phyloP scores from a whole-genome alignment of 2,113 vertebrate species.

The Romanogobio albipinnatus region DNA sequence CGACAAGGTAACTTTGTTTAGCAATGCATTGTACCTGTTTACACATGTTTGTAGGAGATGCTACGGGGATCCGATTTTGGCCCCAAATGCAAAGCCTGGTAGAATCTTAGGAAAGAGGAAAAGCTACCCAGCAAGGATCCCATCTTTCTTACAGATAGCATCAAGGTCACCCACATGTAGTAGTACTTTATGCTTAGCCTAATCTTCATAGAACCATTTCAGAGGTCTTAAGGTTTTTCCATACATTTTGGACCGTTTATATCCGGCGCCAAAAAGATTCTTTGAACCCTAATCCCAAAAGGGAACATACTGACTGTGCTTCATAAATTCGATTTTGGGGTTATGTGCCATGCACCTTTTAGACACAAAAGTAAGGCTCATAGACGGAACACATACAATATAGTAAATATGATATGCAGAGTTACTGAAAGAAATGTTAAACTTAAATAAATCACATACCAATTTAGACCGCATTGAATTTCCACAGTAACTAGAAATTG shows the following conservation, averaged over 20 bases:
- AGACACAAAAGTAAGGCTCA: not conserved
- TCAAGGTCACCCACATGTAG: constrained; percentile 36
- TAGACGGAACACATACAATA: not conserved
- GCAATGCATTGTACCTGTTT: not conserved
- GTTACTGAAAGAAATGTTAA: not conserved
- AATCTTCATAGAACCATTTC: constrained; percentile 34
- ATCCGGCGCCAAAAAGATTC: not conserved
- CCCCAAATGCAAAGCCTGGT: constrained; percentile 55
- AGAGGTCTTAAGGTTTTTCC: constrained; percentile 29
- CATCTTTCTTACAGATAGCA: constrained; percentile 21
- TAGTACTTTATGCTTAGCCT: constrained; percentile 22
- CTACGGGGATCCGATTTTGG: not conserved
- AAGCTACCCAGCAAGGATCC: constrained; percentile 37
- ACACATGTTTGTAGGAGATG: not conserved
- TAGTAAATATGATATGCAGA: not conserved
- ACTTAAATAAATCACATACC: not conserved
- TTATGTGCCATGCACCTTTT: not conserved
- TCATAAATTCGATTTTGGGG: not conserved
- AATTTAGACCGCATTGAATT: not conserved
- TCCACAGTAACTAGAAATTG: not conserved
- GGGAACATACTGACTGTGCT: not conserved
- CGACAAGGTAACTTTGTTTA: constrained; percentile 83
- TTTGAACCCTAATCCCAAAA: constrained; percentile 23
- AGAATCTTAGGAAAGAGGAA: constrained; percentile 73
- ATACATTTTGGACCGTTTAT: constrained; percentile 26